Conservation (phyloP, 2,888 invertebrate genomes). For the Anorthoa munda region DNA sequence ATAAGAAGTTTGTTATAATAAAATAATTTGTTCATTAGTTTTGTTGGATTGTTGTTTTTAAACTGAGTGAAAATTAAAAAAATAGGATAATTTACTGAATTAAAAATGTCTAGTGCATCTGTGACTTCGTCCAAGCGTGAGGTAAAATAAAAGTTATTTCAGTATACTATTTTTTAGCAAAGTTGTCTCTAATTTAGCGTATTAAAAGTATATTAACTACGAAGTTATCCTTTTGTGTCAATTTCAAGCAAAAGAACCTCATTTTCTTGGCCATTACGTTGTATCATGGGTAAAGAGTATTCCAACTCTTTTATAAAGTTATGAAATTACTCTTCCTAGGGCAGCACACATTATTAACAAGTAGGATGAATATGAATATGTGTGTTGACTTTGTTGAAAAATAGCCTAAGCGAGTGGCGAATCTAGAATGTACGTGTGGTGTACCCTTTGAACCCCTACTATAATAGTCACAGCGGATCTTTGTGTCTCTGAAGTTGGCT, state of each 20-base stretch:
- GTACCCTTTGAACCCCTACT: too few species aligned
- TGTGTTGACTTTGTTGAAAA: too few species aligned
- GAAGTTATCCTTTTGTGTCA: neutral
- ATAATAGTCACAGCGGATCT: too few species aligned
- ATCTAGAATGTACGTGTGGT: too few species aligned
- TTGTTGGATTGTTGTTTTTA: neutral
- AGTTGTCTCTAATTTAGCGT: neutral
- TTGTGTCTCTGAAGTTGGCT: too few species aligned
- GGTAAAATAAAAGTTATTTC: constrained; percentile 60
- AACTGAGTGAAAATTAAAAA: neutral
- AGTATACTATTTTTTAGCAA: neutral
- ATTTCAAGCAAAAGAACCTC: neutral
- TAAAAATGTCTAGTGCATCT: constrained; percentile 62
- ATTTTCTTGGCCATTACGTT: neutral
- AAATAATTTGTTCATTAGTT: neutral
- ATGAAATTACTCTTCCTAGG: too few species aligned
- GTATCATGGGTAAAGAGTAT: neutral
- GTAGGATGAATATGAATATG: too few species aligned
- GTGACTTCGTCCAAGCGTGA: constrained; percentile 76
- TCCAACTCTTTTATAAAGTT: neutral
- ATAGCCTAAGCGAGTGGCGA: too few species aligned
- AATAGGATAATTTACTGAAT: neutral
- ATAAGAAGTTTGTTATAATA: neutral
- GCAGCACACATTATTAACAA: too few species aligned
- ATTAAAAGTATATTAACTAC: too few species aligned